Conservation (phyloP, 2,888 invertebrate species). For the Rhagonycha lutea region DNA sequence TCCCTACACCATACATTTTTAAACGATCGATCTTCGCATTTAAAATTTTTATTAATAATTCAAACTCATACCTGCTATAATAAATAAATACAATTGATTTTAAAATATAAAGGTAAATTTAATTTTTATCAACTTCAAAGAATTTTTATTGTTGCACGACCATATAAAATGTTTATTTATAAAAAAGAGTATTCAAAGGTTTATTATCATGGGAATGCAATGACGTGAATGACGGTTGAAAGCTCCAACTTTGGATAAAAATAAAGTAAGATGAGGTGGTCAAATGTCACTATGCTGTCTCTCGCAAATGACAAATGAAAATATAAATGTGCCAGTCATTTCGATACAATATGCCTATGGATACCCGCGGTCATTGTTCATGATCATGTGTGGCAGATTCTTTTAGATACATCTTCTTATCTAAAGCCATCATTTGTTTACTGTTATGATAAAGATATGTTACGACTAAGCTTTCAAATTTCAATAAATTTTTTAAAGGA, state of each 20-base stretch:
- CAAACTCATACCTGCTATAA: neutral
- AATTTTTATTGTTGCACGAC: slow-evolving; percentile 24
- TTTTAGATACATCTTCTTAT: slow-evolving; percentile 24
- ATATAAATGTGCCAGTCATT: slow-evolving; percentile 51
- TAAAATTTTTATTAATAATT: neutral
- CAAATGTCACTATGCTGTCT: slow-evolving; percentile 53
- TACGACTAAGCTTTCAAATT: slow-evolving; percentile 11
- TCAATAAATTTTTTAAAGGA: slow-evolving; percentile 9
- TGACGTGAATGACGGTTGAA: slow-evolving; percentile 42
- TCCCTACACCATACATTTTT: neutral
- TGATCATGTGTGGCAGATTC: slow-evolving; percentile 44
- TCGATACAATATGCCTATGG: slow-evolving; percentile 46
- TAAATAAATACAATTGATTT: neutral
- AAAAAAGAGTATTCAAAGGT: slow-evolving; percentile 21
- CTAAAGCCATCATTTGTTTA: slow-evolving; percentile 21
- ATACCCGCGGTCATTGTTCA: slow-evolving; percentile 40
- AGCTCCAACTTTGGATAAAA: slow-evolving; percentile 35
- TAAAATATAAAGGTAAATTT: neutral
- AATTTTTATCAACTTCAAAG: slow-evolving; percentile 7
- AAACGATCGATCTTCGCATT: neutral
- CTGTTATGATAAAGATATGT: slow-evolving; percentile 22
- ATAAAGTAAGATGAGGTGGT: slow-evolving; percentile 49
- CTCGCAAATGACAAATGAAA: slow-evolving; percentile 54
- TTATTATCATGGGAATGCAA: slow-evolving; percentile 43
- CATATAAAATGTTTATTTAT: slow-evolving; percentile 26